phyloP scores from a whole-genome alignment of 2,113 vertebrate genomes.

The Sceloporus undulatus region DNA sequence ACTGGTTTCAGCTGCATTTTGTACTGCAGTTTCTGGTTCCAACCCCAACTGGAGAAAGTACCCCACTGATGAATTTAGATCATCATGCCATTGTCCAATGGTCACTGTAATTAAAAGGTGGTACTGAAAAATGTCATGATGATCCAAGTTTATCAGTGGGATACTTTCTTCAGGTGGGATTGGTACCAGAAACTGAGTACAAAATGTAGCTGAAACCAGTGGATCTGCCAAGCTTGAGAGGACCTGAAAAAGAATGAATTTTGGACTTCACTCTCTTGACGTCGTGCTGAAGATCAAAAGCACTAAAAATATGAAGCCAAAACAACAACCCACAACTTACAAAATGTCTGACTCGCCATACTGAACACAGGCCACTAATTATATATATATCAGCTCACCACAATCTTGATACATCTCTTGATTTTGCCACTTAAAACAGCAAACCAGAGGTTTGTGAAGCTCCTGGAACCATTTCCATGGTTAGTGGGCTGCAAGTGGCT shows the following conservation, averaged over 20 bases:
- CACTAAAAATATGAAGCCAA: background rate
- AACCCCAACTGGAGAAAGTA: background rate
- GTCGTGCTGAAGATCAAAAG: background rate
- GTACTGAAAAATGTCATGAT: background rate
- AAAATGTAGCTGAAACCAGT: too few relatives aligned
- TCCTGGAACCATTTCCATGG: too few relatives aligned
- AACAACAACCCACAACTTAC: background rate
- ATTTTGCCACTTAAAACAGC: background rate
- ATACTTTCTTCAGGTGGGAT: too few relatives aligned
- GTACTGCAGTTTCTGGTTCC: background rate
- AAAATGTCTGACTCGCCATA: background rate
- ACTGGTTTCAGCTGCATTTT: background rate
- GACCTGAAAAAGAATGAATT: too few relatives aligned
- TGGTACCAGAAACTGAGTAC: too few relatives aligned
- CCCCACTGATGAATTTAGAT: background rate
- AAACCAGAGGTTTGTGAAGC: background rate
- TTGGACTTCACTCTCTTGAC: background rate
- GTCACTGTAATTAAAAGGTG: background rate
- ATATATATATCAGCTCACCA: background rate
- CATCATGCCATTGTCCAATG: background rate
- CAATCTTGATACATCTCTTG: background rate
- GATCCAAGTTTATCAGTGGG: background rate
- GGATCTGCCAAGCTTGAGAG: too few relatives aligned
- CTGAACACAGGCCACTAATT: background rate
- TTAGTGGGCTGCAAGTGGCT: background rate